Percentiles rank a stretch among this genome's conserved stretches.
Evolutionary conservation across 2,113 vertebrate species (phyloP).

Genomic region (Heterocephalus glaber): DNA sequence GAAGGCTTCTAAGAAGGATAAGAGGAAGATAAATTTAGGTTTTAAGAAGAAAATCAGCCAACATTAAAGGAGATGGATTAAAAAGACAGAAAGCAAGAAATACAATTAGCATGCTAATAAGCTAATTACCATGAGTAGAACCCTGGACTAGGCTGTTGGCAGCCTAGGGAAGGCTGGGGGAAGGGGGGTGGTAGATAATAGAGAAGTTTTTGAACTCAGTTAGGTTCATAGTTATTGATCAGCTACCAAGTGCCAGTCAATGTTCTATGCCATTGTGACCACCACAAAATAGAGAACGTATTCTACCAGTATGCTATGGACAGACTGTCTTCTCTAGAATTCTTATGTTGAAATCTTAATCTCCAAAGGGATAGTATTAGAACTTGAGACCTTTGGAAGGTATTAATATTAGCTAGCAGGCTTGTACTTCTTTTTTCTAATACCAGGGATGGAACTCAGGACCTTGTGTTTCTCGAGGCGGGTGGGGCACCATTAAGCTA

Average conservation of each 20-base stretch:
- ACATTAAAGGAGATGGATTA: slow-evolving; percentile 41
- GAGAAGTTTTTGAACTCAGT: not conserved
- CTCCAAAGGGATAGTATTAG: not conserved
- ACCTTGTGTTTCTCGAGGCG: too few species aligned
- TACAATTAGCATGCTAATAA: slow-evolving; percentile 71
- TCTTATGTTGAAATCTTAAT: not conserved
- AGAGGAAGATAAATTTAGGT: slow-evolving; percentile 56
- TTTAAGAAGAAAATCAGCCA: slow-evolving; percentile 62
- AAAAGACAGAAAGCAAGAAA: slow-evolving; percentile 45
- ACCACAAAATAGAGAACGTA: not conserved
- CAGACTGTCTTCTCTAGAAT: not conserved
- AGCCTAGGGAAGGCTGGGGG: not conserved
- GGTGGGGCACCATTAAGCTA: too few species aligned
- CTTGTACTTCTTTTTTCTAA: too few species aligned
- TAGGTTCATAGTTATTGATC: not conserved
- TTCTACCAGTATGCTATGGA: not conserved
- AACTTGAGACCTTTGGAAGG: not conserved
- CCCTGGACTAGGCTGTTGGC: not conserved
- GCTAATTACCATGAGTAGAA: slow-evolving; percentile 58
- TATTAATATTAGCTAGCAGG: not conserved
- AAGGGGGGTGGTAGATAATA: not conserved
- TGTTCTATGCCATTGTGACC: not conserved
- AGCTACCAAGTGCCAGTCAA: not conserved
- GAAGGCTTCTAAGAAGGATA: slow-evolving; percentile 50
- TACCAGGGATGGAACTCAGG: too few species aligned